Percentiles rank a stretch among this genome's conserved stretches.
Evolutionary conservation across 2,113 vertebrate genomes (phyloP).

Genomic region (Pelmatolapia mariae): DNA sequence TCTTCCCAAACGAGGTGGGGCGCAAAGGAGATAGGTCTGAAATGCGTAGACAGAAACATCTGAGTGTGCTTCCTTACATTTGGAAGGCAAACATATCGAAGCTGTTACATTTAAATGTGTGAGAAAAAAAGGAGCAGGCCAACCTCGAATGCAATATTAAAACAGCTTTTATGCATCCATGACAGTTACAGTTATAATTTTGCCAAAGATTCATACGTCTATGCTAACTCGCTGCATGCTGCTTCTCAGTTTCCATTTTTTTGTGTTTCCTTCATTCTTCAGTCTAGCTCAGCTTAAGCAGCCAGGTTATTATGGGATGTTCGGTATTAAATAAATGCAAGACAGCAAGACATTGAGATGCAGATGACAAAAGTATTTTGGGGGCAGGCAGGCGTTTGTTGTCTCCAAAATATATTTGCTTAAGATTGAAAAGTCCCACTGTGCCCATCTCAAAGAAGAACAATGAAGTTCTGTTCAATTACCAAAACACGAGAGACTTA

Average conservation of each 20-base stretch:
- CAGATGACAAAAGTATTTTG: not conserved
- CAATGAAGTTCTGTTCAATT: slow-evolving; percentile 35
- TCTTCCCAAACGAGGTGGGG: slow-evolving; percentile 51
- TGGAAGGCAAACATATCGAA: not conserved
- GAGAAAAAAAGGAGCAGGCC: not conserved
- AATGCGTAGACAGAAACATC: slow-evolving; percentile 45
- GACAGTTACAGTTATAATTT: slow-evolving; percentile 50
- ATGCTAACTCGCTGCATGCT: slow-evolving; percentile 35
- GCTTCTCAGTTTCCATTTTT: not conserved
- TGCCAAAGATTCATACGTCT: slow-evolving; percentile 65
- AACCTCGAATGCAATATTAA: slow-evolving; percentile 61
- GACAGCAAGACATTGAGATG: not conserved
- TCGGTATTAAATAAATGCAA: not conserved
- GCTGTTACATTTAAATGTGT: slow-evolving; percentile 10
- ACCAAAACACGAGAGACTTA: slow-evolving; percentile 10
- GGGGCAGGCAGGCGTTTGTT: not conserved
- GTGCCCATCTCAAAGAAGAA: not conserved
- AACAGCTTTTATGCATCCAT: slow-evolving; percentile 44
- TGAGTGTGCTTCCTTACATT: not conserved
- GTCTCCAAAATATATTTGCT: not conserved
- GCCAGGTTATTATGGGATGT: not conserved
- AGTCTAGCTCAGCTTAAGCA: not conserved
- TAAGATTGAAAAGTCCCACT: not conserved
- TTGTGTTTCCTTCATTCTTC: not conserved
- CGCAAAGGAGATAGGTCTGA: slow-evolving; percentile 35